These are phyloP conservation scores for Euphonia xanthogaster DNA, from an alignment of 2,797 vertebrate species.

Conservation along the genomic window DNA sequence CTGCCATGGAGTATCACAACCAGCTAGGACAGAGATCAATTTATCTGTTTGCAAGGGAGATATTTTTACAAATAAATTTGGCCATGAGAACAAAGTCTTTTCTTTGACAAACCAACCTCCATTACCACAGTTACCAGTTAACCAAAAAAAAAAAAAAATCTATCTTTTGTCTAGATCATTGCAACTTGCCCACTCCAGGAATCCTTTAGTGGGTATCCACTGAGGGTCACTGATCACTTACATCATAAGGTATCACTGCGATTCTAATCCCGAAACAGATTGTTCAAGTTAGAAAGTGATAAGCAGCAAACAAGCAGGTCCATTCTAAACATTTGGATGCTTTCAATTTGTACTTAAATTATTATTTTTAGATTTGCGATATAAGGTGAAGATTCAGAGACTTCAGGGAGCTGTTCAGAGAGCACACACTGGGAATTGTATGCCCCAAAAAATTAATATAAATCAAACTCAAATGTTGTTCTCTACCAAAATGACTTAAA, in stretches of 20 bases:
- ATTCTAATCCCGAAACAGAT: not conserved
- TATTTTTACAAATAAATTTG: not conserved
- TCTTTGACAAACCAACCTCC: not conserved
- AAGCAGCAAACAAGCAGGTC: not conserved
- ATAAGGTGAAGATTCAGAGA: not conserved
- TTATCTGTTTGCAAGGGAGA: not conserved
- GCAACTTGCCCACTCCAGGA: not conserved
- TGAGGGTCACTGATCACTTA: not conserved
- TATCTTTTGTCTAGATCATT: not conserved
- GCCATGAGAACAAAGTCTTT: not conserved
- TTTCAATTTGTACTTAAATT: not conserved
- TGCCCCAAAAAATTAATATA: not conserved
- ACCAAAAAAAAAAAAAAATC: not conserved
- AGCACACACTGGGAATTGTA: not conserved
- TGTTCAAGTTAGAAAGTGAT: not conserved
- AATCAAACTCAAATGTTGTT: not conserved
- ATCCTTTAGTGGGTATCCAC: not conserved
- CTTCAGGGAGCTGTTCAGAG: not conserved
- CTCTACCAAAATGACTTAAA: not conserved
- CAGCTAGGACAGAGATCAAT: not conserved
- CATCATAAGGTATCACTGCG: not conserved
- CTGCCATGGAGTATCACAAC: not conserved
- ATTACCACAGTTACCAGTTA: not conserved
- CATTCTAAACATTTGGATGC: not conserved
- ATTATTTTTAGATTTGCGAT: not conserved